phyloP scores from a whole-genome alignment of 2,797 vertebrate genomes.

The Artibeus lituratus region DNA sequence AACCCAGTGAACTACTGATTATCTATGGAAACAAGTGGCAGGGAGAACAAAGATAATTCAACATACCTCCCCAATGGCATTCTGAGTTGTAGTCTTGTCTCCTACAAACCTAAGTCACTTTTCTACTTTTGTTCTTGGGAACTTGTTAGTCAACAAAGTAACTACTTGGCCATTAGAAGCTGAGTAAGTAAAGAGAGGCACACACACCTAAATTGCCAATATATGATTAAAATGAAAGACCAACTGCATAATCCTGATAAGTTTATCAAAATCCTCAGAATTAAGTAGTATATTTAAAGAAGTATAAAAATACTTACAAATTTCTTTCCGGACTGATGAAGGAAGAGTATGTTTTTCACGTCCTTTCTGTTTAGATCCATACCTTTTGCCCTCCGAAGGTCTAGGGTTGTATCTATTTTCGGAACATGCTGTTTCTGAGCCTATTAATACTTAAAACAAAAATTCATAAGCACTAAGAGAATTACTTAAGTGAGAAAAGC shows the following conservation, averaged over 20 bases:
- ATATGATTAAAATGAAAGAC: slow-evolving; percentile 33
- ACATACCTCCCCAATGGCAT: not conserved
- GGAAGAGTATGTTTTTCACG: slow-evolving; percentile 75
- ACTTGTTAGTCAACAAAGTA: not conserved
- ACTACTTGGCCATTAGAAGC: not conserved
- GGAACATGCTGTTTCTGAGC: slow-evolving; percentile 61
- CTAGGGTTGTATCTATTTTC: slow-evolving; percentile 78
- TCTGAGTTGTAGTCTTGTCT: not conserved
- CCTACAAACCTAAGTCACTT: not conserved
- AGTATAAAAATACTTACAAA: slow-evolving; percentile 79
- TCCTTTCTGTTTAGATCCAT: slow-evolving; percentile 79
- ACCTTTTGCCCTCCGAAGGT: slow-evolving; percentile 76
- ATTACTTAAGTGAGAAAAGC: slow-evolving; percentile 27
- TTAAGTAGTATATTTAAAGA: slow-evolving; percentile 37
- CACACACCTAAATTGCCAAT: not conserved
- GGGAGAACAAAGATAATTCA: not conserved
- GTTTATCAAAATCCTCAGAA: not conserved
- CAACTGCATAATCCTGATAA: not conserved
- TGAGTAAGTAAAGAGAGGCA: not conserved
- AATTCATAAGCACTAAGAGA: slow-evolving; percentile 41
- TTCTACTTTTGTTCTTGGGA: not conserved
- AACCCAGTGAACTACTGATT: slow-evolving; percentile 14
- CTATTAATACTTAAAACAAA: slow-evolving; percentile 75
- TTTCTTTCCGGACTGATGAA: slow-evolving; percentile 76
- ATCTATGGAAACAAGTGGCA: not conserved